Evolutionary conservation across 2,113 vertebrate species (phyloP).

Genomic region (Fregata magnificens): DNA sequence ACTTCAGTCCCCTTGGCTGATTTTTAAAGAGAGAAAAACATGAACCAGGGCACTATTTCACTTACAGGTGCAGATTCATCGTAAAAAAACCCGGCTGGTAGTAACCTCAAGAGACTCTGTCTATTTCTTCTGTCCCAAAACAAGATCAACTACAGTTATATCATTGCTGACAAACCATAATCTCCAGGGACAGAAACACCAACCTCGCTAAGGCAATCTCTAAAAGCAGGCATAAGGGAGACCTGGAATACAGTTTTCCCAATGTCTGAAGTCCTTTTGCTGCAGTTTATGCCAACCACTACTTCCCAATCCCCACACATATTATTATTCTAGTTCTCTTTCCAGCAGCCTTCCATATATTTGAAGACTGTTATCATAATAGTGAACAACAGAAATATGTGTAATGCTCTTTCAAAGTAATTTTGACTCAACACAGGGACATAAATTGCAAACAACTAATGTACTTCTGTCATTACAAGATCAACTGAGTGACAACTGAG

Average conservation of each 20-base stretch:
- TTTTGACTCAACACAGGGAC: neutral
- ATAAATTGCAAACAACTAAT: neutral
- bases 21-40: neutral
- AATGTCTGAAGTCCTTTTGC: neutral
- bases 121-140: neutral
- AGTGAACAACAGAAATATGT: neutral
- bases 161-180: neutral
- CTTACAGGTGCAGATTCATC: neutral
- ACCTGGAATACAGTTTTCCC: neutral
- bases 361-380: neutral
- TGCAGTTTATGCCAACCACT: neutral
- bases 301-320: neutral
- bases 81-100: neutral
- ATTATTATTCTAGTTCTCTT: neutral
- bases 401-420: neutral
- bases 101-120: neutral
- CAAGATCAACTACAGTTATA: neutral
- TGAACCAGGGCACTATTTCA: neutral
- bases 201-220: neutral
- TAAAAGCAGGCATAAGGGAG: neutral
- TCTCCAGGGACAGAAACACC: neutral
- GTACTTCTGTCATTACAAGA: neutral
- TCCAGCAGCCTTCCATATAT: neutral
- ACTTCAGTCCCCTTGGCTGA: neutral
- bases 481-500: neutral